phyloP scores from a whole-genome alignment of 2,888 invertebrate genomes.

The Pyrgus malvae region DNA sequence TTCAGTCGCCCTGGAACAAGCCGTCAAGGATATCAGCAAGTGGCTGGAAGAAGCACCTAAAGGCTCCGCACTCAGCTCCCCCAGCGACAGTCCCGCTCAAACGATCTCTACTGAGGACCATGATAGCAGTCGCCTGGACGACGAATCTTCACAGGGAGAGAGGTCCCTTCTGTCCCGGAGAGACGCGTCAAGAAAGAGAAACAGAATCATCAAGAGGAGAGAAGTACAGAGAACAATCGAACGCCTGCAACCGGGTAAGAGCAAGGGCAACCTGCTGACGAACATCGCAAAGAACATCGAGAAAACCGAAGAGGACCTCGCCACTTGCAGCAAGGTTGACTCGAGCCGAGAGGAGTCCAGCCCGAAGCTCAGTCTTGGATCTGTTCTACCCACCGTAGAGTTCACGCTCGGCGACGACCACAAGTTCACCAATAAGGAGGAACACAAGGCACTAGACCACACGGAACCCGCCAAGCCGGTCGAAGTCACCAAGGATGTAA shows the following conservation, averaged over 20 bases:
- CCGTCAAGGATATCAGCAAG: conserved; percentile 92
- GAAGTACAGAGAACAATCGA: conserved; percentile 92
- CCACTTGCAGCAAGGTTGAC: conserved; percentile 80
- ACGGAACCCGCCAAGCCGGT: neutral
- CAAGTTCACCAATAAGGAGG: conserved; percentile 75
- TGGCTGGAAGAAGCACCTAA: conserved; percentile 94
- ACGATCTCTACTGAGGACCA: conserved; percentile 84
- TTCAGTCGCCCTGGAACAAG: conserved; percentile 83
- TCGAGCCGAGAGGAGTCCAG: conserved; percentile 85
- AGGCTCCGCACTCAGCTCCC: conserved; percentile 88
- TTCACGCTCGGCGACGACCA: conserved; percentile 85
- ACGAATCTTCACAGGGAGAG: conserved; percentile 64
- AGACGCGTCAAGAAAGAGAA: conserved; percentile 75
- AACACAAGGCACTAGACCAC: neutral
- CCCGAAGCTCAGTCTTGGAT: conserved; percentile 92
- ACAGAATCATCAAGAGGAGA: conserved; percentile 76
- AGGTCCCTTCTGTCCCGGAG: conserved; percentile 56
- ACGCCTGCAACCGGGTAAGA: conserved; percentile 91
- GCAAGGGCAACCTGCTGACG: conserved; percentile 91
- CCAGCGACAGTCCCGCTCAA: conserved; percentile 89
- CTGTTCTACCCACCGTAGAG: conserved; percentile 88
- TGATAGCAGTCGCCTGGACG: conserved; percentile 71
- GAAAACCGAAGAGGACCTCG: conserved; percentile 82
- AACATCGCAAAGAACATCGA: conserved; percentile 83
- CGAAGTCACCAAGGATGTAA: conserved; percentile 11